phyloP scores from a whole-genome alignment of 1,140 invertebrate species.

The Drosophila nigrodunni region DNA sequence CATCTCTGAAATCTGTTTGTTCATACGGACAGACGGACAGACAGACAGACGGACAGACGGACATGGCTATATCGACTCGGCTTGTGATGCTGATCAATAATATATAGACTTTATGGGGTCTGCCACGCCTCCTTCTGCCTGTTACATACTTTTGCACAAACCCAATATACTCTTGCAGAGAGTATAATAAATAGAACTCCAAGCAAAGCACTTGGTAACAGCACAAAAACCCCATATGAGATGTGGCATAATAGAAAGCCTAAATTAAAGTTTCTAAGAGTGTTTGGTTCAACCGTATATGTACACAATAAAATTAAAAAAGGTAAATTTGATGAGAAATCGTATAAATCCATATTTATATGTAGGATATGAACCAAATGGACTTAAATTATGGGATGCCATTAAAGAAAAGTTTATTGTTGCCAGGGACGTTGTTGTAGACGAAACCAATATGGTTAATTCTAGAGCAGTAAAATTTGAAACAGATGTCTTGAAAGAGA shows the following conservation, averaged over 20 bases:
- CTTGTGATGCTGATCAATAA: too few relatives aligned
- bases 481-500: neutral
- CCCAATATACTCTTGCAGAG: too few relatives aligned
- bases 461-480: neutral
- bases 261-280: neutral
- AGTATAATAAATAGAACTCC: neutral
- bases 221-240: neutral
- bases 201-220: neutral
- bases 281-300: neutral
- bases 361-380: neutral
- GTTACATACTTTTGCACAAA: too few relatives aligned
- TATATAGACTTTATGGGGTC: too few relatives aligned
- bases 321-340: neutral
- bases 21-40: too few relatives aligned
- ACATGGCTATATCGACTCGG: too few relatives aligned
- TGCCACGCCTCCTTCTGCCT: too few relatives aligned
- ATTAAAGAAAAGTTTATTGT: neutral
- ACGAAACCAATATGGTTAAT: slow-evolving; percentile 1
- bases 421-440: neutral
- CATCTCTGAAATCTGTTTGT: too few relatives aligned
- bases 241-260: slow-evolving; percentile 1
- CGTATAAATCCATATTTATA: neutral
- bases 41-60: too few relatives aligned
- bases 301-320: neutral
- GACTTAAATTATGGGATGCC: neutral